Conservation (phyloP, 2,113 vertebrate species). For the Motacilla tschutschensis region DNA sequence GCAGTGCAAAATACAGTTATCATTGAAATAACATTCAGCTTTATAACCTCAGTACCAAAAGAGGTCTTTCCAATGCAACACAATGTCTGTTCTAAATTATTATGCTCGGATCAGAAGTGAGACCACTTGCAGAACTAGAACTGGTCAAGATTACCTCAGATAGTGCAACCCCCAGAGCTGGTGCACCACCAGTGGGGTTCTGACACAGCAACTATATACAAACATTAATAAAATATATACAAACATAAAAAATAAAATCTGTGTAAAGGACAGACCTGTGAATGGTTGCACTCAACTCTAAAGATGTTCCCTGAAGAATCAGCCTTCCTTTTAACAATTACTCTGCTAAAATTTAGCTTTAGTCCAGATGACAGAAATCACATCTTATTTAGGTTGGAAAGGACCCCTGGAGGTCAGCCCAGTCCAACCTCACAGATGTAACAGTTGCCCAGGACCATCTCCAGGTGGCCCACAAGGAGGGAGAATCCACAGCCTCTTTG, state of each 20-base stretch:
- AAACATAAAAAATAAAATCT: neutral
- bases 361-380: neutral
- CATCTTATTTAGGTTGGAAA: neutral
- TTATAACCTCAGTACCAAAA: neutral
- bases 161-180: neutral
- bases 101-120: neutral
- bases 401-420: neutral
- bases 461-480: neutral
- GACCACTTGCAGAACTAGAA: neutral
- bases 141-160: neutral
- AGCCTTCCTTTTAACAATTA: neutral
- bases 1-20: neutral
- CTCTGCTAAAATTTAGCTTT: neutral
- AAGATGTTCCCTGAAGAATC: neutral
- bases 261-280: neutral
- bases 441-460: neutral
- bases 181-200: neutral
- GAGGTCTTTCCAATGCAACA: neutral
- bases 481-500: neutral
- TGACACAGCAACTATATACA: neutral
- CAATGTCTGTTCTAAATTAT: neutral
- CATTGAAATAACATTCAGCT: neutral
- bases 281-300: neutral
- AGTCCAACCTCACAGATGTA: neutral
- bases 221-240: neutral